Evolutionary conservation across 2,888 invertebrate species (phyloP), one percentile per base, ranked within the genome.

Genomic region (Watsonalla cultraria): DNA sequence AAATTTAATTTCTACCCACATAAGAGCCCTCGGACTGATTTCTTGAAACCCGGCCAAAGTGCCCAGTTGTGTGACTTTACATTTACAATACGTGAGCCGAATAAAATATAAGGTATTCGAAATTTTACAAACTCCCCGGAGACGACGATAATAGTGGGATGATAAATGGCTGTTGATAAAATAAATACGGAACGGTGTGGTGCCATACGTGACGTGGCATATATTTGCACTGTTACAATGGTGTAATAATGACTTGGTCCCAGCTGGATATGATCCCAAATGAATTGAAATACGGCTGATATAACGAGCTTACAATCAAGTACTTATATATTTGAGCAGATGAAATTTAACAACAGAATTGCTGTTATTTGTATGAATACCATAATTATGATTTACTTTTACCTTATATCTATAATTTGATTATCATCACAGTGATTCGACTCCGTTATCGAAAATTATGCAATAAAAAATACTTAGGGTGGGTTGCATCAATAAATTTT

Each of bases 1-100:
- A 64, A 62, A 65, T 66, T 64, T 58, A 59, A 63, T 71, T 62
- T 62, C 62, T 54, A 56, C 56, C 56, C 57, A 61, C 53, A 47
- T 54, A 57, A 60, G 54, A 62, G 51, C 50, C 53, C 53, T 58
- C 59, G 53, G 58, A 62, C 70, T 76, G 78, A 82, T 82, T 82
- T 81, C 71, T 84, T 86, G 86, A 84, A 80, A 64, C 71, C 69
- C 53, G 61, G 84, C 86, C 85, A 83, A 85, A 74, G 66, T 72
- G 71, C 70, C 69, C 67, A 69, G 64, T 70, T 72, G 15, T 66
- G 60, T 58, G 62, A 58, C 70, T 76, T 78, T 68, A 74, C 75
- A 77, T 75, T 78, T 78, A 78, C 77, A 76, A 76, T 62, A 72
- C 75, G 74, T 67, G 69, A 55, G 58, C 62, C 70, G 82, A 79